Evolutionary conservation across 2,888 invertebrate species (phyloP), one percentile per base, ranked within the genome.

Genomic region (Lasioglossum villosulum): DNA sequence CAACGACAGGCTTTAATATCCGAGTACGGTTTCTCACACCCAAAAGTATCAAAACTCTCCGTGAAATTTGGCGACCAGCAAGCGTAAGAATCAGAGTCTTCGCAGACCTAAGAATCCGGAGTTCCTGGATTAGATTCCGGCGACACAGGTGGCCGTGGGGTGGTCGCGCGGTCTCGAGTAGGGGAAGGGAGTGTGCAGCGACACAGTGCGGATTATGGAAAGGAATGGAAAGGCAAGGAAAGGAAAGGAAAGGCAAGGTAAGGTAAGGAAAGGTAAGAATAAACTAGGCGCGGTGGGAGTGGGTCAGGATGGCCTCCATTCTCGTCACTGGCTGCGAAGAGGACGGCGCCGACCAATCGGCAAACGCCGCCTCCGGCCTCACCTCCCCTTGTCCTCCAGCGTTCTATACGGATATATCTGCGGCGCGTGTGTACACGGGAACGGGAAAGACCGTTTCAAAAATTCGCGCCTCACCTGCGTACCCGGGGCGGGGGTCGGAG

Each of bases 231-330:
- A 66, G 66, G 66, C 19, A 66, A 86, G 78, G 89, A 75, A 85
- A 86, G 78, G 89, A 75, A 85, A 82, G 90, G 88, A 88, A 88
- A 86, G 88, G 88, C 86, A 87, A 84, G 90, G 90, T 86, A 91
- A 87, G 88, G 90, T 84, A 90, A 89, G 91, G 91, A 87, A 90
- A 89, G 88, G 87, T 88, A 92, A 91, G 91, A 92, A 90, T 89
- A 89, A 92, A 92, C 91, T 92, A 92, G 91, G 90, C 89, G 90
- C 89, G 88, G 90, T 92, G 92, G 92, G 91, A 92, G 92, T 92
- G 90, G 89, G 91, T 90, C 92, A 91, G 90, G 88, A 91, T 93
- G 92, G 93, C 93, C 92, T 93, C 93, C 93, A 93, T 93, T 93
- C 93, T 93, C 92, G 91, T 91, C 93, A 92, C 92, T 93, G 92